Conservation (phyloP, 1,140 invertebrate genomes). For the Lepidurus packardi region DNA sequence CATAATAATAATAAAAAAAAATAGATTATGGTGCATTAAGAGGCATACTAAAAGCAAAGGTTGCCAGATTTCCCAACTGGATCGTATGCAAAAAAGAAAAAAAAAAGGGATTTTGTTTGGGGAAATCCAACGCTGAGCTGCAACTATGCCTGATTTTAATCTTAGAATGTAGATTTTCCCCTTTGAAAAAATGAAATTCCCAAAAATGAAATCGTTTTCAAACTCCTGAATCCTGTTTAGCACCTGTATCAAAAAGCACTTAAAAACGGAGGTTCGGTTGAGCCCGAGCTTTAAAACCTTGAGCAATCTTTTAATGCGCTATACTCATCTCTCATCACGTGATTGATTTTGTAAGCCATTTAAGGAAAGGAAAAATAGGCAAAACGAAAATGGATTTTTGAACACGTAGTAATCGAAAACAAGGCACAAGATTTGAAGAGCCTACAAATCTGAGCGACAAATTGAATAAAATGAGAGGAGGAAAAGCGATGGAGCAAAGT, state of each 20-base stretch:
- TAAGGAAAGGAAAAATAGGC: not conserved
- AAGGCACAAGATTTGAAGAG: not conserved
- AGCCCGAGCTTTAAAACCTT: not conserved
- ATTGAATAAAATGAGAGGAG: not conserved
- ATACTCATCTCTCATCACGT: not conserved
- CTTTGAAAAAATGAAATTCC: too few species aligned
- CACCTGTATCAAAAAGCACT: not conserved
- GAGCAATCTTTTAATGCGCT: not conserved
- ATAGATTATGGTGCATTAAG: not conserved
- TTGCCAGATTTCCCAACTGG: not conserved
- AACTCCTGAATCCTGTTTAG: not conserved
- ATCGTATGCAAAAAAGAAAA: not conserved
- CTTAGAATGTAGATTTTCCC: too few species aligned
- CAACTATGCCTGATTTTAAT: too few species aligned
- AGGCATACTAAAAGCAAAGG: not conserved
- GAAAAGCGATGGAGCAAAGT: not conserved
- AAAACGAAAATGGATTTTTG: not conserved
- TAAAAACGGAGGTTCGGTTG: not conserved
- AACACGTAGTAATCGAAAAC: not conserved
- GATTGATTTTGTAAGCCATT: not conserved
- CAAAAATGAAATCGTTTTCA: too few species aligned
- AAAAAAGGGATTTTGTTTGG: not conserved
- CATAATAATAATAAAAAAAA: not conserved
- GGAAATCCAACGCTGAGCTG: too few species aligned
- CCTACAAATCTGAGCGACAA: not conserved